Conservation (phyloP, 1,140 invertebrate species). For the Pachypsylla venusta region DNA sequence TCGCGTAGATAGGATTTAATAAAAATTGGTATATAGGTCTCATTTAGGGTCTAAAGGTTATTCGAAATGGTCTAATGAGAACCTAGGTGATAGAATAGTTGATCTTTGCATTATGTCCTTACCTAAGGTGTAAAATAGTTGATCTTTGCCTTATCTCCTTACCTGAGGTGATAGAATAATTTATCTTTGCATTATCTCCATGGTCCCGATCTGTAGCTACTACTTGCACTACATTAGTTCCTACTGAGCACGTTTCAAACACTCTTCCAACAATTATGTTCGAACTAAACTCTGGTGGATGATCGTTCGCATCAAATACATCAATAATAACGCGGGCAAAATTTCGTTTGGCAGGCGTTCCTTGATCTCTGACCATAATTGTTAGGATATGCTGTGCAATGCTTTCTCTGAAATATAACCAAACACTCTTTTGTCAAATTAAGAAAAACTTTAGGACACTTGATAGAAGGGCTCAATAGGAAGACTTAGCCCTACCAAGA, state of each 20-base stretch:
- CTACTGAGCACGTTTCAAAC: constrained; percentile 55
- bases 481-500: no score
- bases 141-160: constrained; percentile 22
- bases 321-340: constrained; percentile 66
- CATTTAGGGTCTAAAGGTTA: no score
- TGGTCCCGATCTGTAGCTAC: constrained; percentile 64
- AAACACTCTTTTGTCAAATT: no score
- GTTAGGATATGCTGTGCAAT: constrained; percentile 70
- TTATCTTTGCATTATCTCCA: constrained; percentile 62
- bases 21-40: no score
- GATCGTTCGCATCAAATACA: constrained; percentile 80
- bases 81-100: no score
- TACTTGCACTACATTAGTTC: constrained; percentile 53
- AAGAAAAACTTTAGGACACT: no score
- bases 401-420: constrained; percentile 43
- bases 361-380: constrained; percentile 79
- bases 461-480: constrained; percentile 10
- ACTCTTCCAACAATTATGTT: constrained; percentile 58
- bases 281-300: constrained; percentile 64
- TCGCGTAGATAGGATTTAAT: no score
- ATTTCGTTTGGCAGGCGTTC: constrained; percentile 66
- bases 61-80: no score
- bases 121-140: no score
- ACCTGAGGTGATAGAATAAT: constrained; percentile 64
- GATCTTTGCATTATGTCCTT: no score